Conservation (phyloP, 2,888 invertebrate genomes). For the Lomographa bimaculata region DNA sequence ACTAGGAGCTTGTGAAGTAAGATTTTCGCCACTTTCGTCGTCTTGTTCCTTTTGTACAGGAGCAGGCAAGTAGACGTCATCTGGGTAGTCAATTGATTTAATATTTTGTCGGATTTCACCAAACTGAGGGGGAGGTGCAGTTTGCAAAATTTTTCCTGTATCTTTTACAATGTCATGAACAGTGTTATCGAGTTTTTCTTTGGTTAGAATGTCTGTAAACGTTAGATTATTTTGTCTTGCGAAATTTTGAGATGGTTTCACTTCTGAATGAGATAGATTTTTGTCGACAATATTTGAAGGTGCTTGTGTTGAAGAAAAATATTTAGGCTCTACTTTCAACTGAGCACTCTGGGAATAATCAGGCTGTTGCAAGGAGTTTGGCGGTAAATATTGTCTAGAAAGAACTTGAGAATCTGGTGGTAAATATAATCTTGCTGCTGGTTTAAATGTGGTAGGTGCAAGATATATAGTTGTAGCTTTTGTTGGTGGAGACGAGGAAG, state of each 20-base stretch:
- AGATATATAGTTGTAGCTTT: constrained; percentile 54
- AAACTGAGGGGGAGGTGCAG: constrained; percentile 51
- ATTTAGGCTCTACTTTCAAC: constrained; percentile 23
- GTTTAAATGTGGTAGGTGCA: constrained; percentile 61
- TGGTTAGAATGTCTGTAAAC: constrained; percentile 69
- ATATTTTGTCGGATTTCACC: constrained; percentile 47
- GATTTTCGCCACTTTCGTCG: constrained; percentile 56
- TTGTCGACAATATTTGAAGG: constrained; percentile 11
- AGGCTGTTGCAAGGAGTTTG: constrained; percentile 40
- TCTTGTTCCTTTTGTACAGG: constrained; percentile 23
- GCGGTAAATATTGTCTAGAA: constrained; percentile 58
- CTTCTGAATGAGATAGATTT: constrained; percentile 23
- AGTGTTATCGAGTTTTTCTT: constrained; percentile 68
- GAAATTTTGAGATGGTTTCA: constrained; percentile 44
- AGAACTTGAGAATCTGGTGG: constrained; percentile 50
- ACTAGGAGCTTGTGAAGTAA: constrained; percentile 52
- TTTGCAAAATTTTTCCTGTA: constrained; percentile 59
- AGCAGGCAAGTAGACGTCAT: constrained; percentile 48
- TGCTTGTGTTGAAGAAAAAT: constrained; percentile 11
- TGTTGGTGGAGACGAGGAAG: constrained; percentile 47
- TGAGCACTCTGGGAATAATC: constrained; percentile 43
- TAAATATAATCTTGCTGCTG: constrained; percentile 56
- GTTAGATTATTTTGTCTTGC: constrained; percentile 58
- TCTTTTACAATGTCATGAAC: constrained; percentile 70
- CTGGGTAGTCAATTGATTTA: constrained; percentile 46